Evolutionary conservation across 2,888 invertebrate genomes (phyloP).

Genomic region (Nysson spinosus): DNA sequence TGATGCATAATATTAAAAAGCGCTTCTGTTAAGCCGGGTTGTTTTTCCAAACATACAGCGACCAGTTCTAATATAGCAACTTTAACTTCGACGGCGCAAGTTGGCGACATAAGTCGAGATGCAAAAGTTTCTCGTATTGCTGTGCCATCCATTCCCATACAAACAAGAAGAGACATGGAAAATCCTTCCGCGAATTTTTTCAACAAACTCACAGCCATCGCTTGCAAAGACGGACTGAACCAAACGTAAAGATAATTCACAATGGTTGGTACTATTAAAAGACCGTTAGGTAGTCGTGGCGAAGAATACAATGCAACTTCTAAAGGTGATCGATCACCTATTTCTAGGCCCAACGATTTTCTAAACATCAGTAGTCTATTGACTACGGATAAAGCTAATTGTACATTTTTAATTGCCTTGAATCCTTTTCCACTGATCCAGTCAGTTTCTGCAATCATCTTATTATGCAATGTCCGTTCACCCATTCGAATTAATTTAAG

Average conservation of each 20-base stretch:
- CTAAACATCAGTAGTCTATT: conserved; percentile 74
- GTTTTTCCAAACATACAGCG: conserved; percentile 76
- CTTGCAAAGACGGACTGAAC: conserved; percentile 80
- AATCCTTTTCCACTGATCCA: conserved; percentile 76
- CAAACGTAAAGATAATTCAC: conserved; percentile 81
- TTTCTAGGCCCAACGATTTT: conserved; percentile 69
- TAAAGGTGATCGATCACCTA: conserved; percentile 71
- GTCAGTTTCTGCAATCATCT: conserved; percentile 76
- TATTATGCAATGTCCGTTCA: conserved; percentile 70
- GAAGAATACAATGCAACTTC: conserved; percentile 76
- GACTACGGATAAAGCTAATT: conserved; percentile 73
- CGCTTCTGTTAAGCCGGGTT: conserved; percentile 77
- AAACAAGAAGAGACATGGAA: conserved; percentile 81
- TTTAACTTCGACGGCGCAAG: conserved; percentile 77
- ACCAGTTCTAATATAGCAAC: conserved; percentile 78
- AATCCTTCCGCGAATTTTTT: conserved; percentile 80
- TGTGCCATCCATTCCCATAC: conserved; percentile 81
- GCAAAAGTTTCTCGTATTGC: conserved; percentile 81
- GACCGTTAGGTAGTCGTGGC: conserved; percentile 73
- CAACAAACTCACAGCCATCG: conserved; percentile 79
- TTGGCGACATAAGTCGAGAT: conserved; percentile 79
- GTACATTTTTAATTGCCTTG: conserved; percentile 74
- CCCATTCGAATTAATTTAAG: conserved; percentile 73
- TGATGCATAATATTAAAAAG: conserved; percentile 76
- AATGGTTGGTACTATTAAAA: conserved; percentile 79